These are phyloP conservation scores for Sylvia atricapilla DNA, from an alignment of 2,113 vertebrate species.

Conservation along the genomic window DNA sequence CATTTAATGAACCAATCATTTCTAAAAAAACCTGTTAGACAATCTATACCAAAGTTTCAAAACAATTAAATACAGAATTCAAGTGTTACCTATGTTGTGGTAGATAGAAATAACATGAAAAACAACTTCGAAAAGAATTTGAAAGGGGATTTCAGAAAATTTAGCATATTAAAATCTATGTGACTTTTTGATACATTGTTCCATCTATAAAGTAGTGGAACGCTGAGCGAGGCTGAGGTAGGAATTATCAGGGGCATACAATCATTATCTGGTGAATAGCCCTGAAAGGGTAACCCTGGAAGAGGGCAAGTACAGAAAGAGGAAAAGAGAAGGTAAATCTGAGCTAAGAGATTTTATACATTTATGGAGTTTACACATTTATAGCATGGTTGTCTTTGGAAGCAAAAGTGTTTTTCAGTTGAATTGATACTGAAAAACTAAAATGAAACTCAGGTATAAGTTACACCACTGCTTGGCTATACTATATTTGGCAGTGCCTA, in stretches of 20 bases:
- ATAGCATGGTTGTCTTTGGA: background rate
- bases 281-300: background rate
- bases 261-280: background rate
- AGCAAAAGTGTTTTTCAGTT: background rate
- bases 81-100: background rate
- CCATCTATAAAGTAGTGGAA: background rate
- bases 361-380: background rate
- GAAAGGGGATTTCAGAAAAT: background rate
- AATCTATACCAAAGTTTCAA: background rate
- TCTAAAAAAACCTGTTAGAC: background rate
- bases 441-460: conserved; percentile 47
- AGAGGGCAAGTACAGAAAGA: background rate
- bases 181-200: background rate
- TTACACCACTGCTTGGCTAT: conserved; percentile 49
- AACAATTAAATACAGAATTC: background rate
- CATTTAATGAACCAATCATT: background rate
- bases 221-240: background rate
- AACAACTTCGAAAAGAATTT: background rate
- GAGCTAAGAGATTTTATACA: background rate
- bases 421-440: background rate
- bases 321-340: background rate
- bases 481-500: conserved; percentile 70
- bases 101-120: background rate
- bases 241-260: background rate
- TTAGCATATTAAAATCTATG: background rate